A percentile compares a stretch with the other conserved stretches of the same genome.
Conservation (phyloP, 2,888 invertebrate species). For the Sarcophaga subvicina region DNA sequence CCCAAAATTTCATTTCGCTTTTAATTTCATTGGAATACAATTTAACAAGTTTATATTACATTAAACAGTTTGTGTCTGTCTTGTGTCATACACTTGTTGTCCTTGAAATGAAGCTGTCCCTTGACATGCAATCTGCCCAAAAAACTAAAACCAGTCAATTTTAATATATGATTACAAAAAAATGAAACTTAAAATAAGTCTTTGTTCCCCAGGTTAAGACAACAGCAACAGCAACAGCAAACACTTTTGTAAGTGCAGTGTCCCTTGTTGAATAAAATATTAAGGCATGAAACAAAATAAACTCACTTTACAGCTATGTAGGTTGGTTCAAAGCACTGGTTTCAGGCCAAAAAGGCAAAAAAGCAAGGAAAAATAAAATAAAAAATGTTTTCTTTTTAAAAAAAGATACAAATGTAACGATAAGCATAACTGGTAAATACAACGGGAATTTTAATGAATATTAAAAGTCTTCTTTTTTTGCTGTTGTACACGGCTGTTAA, state of each 20-base stretch:
- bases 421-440: slow-evolving; percentile 38
- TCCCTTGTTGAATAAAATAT: slow-evolving; percentile 51
- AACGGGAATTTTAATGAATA: slow-evolving; percentile 57
- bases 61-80: not conserved
- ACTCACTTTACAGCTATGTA: slow-evolving; percentile 52
- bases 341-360: not conserved
- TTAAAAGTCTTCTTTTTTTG: not conserved
- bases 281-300: slow-evolving; percentile 31
- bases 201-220: slow-evolving; percentile 37
- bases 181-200: slow-evolving; percentile 22
- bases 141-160: slow-evolving; percentile 36
- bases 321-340: not conserved
- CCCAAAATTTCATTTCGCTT: too few species aligned
- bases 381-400: not conserved
- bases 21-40: too few species aligned
- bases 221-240: slow-evolving; percentile 12
- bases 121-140: not conserved
- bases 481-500: not conserved
- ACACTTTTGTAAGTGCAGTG: slow-evolving; percentile 23
- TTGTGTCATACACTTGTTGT: slow-evolving; percentile 24
- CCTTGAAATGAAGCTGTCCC: slow-evolving; percentile 40
- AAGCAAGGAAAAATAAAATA: not conserved
- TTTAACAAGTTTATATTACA: too few species aligned
- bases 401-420: slow-evolving; percentile 54
- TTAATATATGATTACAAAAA: slow-evolving; percentile 20